Conservation (phyloP, 35 echinoderm and acorn worm species). For the Heliocidaris tuberculata region DNA sequence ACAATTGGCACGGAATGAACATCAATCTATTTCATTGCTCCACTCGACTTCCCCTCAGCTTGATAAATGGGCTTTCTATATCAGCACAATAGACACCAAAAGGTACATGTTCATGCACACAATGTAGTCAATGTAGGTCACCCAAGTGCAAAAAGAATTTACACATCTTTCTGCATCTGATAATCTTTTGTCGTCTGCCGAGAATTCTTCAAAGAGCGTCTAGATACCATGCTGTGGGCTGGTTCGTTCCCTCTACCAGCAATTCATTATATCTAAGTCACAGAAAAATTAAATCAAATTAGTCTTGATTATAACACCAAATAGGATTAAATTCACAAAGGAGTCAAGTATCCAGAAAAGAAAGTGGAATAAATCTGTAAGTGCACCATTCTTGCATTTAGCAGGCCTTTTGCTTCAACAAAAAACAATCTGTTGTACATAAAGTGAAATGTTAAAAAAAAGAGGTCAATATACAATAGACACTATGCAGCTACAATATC, state of each 20-base stretch:
- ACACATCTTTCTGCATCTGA: not conserved
- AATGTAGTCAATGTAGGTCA: constrained; percentile 7
- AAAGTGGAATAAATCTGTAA: not conserved
- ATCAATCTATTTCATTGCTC: constrained; percentile 12
- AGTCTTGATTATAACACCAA: not conserved
- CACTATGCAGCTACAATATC: too few species aligned
- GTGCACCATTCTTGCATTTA: not conserved
- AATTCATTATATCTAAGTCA: not conserved
- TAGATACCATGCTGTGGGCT: not conserved
- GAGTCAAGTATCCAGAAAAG: not conserved
- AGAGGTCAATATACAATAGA: not conserved
- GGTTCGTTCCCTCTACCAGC: not conserved
- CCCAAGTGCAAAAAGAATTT: not conserved
- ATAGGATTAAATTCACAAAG: not conserved
- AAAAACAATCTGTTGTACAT: not conserved
- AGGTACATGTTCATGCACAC: not conserved
- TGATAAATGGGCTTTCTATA: not conserved
- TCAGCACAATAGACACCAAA: not conserved
- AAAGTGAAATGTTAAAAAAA: not conserved
- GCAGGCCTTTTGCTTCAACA: not conserved
- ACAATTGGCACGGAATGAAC: constrained; percentile 19
- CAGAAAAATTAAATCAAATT: not conserved
- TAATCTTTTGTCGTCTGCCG: not conserved
- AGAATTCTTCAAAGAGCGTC: not conserved
- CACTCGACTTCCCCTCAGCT: not conserved